These are phyloP conservation scores for Lucinisca nassula DNA, from an alignment of 2,888 invertebrate species.

Conservation along the genomic window DNA sequence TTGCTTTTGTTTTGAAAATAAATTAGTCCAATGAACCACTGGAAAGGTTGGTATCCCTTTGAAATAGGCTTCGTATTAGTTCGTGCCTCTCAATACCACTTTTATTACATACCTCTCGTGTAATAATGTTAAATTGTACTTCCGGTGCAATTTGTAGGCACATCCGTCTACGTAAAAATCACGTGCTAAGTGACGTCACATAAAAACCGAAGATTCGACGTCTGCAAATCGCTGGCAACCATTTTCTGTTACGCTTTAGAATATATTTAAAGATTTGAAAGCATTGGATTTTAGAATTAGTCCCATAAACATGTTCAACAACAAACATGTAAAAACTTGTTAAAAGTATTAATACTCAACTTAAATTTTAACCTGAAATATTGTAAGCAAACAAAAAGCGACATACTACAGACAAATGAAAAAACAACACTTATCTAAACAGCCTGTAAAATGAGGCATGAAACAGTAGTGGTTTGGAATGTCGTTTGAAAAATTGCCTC, in stretches of 20 bases:
- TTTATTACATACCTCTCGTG: background rate
- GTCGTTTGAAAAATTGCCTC: conserved; percentile 17
- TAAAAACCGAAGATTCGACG: background rate
- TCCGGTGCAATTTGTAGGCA: background rate
- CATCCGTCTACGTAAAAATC: background rate
- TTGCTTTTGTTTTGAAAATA: background rate
- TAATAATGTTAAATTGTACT: background rate
- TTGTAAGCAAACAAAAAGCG: background rate
- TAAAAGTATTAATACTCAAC: background rate
- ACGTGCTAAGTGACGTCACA: background rate
- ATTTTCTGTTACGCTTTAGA: background rate
- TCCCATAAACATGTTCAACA: conserved; percentile 4
- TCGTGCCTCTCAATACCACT: background rate
- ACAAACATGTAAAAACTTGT: background rate
- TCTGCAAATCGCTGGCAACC: background rate
- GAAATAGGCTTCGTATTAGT: conserved; percentile 12
- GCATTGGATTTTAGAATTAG: background rate
- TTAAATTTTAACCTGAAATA: background rate
- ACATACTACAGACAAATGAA: background rate
- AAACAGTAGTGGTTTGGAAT: background rate
- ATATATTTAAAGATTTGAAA: background rate
- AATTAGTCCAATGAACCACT: no score
- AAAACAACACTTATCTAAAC: conserved; percentile 4
- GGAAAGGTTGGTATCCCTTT: no score
- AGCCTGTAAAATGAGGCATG: conserved; percentile 11